Evolutionary conservation across 2,888 invertebrate species (phyloP), one percentile per base, ranked within the genome.

Genomic region (Pterobdella sp.): DNA sequence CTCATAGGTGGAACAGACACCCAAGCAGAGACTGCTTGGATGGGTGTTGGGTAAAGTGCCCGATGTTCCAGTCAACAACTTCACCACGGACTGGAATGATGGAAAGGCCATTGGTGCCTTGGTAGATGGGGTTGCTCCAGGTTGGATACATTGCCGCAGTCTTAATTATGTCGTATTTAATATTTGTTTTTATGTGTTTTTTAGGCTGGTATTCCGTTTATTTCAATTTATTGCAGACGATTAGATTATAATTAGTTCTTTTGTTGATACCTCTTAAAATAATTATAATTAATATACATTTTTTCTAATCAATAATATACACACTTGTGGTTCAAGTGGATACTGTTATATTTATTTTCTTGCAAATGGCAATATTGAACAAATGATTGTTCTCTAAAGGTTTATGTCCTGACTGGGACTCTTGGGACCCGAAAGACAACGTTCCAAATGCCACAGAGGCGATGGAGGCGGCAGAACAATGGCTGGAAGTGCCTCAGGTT

Each of bases 1-100:
- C n/a, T n/a, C n/a, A n/a, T n/a, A n/a, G n/a, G n/a, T n/a, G 26
- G 84, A 83, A 60, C 81, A 83, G 76, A 86, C 85, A 36, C 86
- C 86, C 37, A 86, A 86, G 78, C 85, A 86, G 79, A 81, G 85
- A 80, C 86, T 94, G 79, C 88, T 94, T 84, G 90, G 90, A 81
- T 74, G 74, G 74, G 90, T 94, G 77, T 90, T 92, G 83, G 88
- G 88, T 80, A 91, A 90, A 85, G 86, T 91, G 72, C 91, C 91
- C 63, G 91, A 92, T 80, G 83, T 91, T 79, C 91, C 91, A 66
- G 89, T 94, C 79, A 88, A 87, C 76, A 94, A 94, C 85, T 93
- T 93, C 85, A 93, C 92, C 32, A 88, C 88, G 71, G 92, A 93
- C 83, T 94, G 93, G 93, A 92, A 92, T 81, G 90, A 90, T 81